These are phyloP conservation scores for Notodonta dromedarius DNA, from an alignment of 2,888 invertebrate species.

Conservation along the genomic window DNA sequence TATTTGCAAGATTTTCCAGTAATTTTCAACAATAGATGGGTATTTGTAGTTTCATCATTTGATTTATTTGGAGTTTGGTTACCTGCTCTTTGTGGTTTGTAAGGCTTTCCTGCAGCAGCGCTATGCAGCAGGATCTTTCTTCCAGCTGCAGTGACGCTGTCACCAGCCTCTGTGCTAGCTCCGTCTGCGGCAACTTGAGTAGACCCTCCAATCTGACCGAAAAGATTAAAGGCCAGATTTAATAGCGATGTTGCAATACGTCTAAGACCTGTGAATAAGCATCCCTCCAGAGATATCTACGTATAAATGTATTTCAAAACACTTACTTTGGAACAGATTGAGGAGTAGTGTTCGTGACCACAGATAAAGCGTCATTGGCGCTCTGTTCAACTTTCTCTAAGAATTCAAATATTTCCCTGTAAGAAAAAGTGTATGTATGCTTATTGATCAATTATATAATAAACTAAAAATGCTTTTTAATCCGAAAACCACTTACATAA, in stretches of 20 bases:
- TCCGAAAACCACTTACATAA: conserved; percentile 62
- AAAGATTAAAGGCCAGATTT: not conserved
- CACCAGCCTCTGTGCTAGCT: conserved; percentile 85
- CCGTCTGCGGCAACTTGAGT: conserved; percentile 82
- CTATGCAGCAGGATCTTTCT: conserved; percentile 85
- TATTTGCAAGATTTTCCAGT: not conserved
- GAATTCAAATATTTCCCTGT: conserved; percentile 86
- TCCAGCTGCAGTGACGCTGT: conserved; percentile 85
- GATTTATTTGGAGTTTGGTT: not conserved
- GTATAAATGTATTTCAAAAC: not conserved
- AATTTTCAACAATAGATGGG: not conserved
- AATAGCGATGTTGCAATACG: no score
- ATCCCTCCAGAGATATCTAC: no score
- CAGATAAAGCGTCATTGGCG: conserved; percentile 76
- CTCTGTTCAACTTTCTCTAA: conserved; percentile 86
- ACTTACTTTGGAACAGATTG: conserved; percentile 73
- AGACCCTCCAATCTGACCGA: conserved; percentile 80
- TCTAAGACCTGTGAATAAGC: no score
- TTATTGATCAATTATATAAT: not conserved
- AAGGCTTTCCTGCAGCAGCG: conserved; percentile 84
- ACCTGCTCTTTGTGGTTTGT: conserved; percentile 83
- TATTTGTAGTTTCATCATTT: no score
- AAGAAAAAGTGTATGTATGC: conserved; percentile 32
- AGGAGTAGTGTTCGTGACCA: conserved; percentile 70
- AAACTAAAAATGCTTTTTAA: no score